Base-by-base conservation (phyloP, 2,797 vertebrate species). In the Sebastolobus altivelis region DNA sequence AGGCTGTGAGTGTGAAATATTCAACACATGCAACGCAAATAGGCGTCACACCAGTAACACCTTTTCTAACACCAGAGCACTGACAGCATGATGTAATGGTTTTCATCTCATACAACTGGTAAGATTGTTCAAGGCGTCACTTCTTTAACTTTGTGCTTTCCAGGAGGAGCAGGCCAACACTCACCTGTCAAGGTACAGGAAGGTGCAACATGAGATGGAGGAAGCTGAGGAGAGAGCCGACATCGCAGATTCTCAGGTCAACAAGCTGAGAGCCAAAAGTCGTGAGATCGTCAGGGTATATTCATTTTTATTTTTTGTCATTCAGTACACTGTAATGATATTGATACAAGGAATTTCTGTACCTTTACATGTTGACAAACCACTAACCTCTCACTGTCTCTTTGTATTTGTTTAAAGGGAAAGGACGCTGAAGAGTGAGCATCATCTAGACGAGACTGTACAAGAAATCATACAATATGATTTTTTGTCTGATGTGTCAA, bases 171-270 rank as follows among this genome's bases (percentile, higher is more conserved):
- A 96, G 85, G 96, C 96, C 89, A 98, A 97, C 3, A 85, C 94
- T 87, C 96, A 98, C 83, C 94, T 98, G 71, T 87, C 95, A 92
- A 97, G 96, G 40, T 97, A 92, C 93, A 96, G 96, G 86, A 98
- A 97, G 95, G 90, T 97, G 58, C 97, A 97, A 91, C 97, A 99
- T 0, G 97, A 97, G 89, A 80, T 98, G 88, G 97, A 98, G 80
- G 96, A 97, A 72, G 96, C 97, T 0, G 94, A 98, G 91, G 97
- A 97, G 46, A 88, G 96, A 4, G 97, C 97, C 6, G 97, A 98
- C 89, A 97, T 98, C 4, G 95, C 97, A 0, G 97, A 98, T 90
- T 97, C 96, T 0, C 97, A 98, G 94, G 97, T 97, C 93, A 98
- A 97, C 94, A 97, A 98, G 89, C 95, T 98, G 72, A 94, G 97